Percentiles rank a stretch among this genome's conserved stretches.
phyloP scores from a whole-genome alignment of 2,888 invertebrate genomes.

The Hypsopygia costalis region DNA sequence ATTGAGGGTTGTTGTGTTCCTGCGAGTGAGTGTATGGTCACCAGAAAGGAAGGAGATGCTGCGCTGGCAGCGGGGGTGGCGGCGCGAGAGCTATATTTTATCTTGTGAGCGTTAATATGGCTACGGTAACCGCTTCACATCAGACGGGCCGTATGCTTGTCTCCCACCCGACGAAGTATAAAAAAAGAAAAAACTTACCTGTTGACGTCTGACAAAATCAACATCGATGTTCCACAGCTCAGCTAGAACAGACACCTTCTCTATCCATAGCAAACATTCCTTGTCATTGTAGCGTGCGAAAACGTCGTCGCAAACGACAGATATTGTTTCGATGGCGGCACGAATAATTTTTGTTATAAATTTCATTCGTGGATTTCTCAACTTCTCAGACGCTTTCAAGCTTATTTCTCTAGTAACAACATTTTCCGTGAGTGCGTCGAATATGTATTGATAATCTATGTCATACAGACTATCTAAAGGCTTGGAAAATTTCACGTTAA shows the following conservation, averaged over 20 bases:
- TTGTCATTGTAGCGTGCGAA: conserved; percentile 57
- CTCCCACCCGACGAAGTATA: too few relatives aligned
- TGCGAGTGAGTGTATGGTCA: too few relatives aligned
- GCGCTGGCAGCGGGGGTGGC: too few relatives aligned
- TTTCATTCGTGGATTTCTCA: conserved; percentile 84
- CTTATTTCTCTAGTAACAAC: conserved; percentile 77
- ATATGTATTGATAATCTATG: conserved; percentile 82
- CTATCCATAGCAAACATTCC: conserved; percentile 84
- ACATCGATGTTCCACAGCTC: conserved; percentile 88
- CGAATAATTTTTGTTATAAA: conserved; percentile 88
- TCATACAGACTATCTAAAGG: conserved; percentile 90
- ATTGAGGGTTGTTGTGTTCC: too few relatives aligned
- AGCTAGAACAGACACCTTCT: conserved; percentile 85
- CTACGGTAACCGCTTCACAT: too few relatives aligned
- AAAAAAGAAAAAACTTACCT: conserved; percentile 86
- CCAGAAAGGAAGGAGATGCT: too few relatives aligned
- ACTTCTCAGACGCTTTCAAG: conserved; percentile 84
- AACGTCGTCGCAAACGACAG: conserved; percentile 75
- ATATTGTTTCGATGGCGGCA: conserved; percentile 86
- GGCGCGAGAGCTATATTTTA: too few relatives aligned
- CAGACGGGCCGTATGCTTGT: too few relatives aligned
- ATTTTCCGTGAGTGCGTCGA: conserved; percentile 63
- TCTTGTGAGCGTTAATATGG: too few relatives aligned
- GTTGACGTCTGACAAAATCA: conserved; percentile 87
- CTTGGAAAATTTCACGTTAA: conserved; percentile 86